A percentile compares a stretch with the other conserved stretches of the same genome.
These are phyloP conservation scores for Tragelaphus scriptus DNA, from an alignment of 2,113 vertebrate species.

Conservation along the genomic window DNA sequence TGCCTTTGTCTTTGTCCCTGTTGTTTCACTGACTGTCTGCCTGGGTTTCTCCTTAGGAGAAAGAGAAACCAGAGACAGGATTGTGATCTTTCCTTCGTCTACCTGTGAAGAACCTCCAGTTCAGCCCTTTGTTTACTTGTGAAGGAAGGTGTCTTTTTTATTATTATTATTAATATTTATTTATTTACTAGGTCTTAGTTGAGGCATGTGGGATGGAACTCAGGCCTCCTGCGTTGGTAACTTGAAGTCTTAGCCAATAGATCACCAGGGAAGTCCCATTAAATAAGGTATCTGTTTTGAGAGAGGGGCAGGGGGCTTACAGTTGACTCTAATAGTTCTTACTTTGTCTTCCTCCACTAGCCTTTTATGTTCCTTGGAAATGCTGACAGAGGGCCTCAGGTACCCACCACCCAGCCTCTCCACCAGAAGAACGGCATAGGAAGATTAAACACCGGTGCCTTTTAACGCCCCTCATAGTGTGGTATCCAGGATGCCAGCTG, in stretches of 20 bases:
- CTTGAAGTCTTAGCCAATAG: too few species aligned
- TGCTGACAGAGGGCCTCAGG: neutral
- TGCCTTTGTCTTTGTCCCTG: neutral
- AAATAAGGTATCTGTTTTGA: too few species aligned
- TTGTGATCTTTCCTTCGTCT: neutral
- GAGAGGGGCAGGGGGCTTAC: neutral
- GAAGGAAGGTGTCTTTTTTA: neutral
- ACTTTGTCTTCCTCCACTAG: neutral
- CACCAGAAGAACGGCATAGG: too few species aligned
- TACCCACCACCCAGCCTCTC: neutral
- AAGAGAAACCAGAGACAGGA: neutral
- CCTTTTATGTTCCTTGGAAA: neutral
- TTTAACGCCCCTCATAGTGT: neutral
- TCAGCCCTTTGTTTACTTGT: neutral
- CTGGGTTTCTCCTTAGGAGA: neutral
- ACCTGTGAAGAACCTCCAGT: neutral
- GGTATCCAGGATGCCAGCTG: neutral
- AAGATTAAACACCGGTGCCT: neutral
- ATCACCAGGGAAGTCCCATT: too few species aligned
- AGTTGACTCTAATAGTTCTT: neutral
- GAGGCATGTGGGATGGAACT: too few species aligned
- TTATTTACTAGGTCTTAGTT: too few species aligned
- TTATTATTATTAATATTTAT: too few species aligned
- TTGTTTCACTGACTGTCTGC: neutral
- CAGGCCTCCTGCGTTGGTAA: too few species aligned